Conservation (phyloP, 1,140 invertebrate species). For the Macrocentrus cingulum region DNA sequence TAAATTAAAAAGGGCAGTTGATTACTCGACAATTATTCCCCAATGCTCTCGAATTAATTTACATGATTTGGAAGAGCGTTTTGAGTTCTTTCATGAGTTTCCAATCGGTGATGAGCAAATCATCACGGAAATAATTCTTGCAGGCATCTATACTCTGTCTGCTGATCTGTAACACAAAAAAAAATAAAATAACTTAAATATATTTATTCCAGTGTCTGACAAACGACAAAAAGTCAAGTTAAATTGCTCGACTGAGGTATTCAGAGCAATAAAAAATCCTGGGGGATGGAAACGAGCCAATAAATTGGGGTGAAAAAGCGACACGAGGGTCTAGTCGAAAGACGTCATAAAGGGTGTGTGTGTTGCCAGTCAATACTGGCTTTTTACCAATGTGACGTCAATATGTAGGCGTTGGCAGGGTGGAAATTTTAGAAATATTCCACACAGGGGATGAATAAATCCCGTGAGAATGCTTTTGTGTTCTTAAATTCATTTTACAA, state of each 20-base stretch:
- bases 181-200: conserved; percentile 10
- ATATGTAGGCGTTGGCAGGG: neutral
- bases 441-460: conserved; percentile 3
- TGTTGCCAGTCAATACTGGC: neutral
- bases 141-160: conserved; percentile 98
- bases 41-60: conserved; percentile 43
- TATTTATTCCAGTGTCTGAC: neutral
- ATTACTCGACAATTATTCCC: neutral
- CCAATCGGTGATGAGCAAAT: conserved; percentile 96
- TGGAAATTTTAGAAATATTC: neutral
- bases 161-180: conserved; percentile 81
- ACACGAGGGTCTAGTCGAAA: neutral
- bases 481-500: too few species aligned
- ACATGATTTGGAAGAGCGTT: conserved; percentile 96
- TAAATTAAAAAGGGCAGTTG: neutral
- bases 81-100: conserved; percentile 97
- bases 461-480: too few species aligned
- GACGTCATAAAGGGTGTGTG: neutral
- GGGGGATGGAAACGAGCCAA: neutral
- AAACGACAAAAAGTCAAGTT: too few species aligned
- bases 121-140: conserved; percentile 98
- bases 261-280: neutral
- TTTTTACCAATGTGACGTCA: neutral
- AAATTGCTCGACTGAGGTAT: neutral
- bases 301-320: neutral